Conservation (phyloP, 2,113 vertebrate species). For the Peucedramus taeniatus region DNA sequence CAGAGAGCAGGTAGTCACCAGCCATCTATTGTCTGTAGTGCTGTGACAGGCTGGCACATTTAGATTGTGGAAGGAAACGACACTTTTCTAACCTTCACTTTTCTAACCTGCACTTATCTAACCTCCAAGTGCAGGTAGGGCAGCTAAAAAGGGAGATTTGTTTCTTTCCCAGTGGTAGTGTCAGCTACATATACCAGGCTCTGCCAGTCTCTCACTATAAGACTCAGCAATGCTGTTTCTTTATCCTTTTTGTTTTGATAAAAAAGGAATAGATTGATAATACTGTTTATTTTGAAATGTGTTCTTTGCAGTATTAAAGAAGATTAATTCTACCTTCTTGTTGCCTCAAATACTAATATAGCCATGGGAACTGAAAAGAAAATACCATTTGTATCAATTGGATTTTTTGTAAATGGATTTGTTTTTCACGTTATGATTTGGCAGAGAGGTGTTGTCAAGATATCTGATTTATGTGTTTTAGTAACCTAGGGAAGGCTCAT, state of each 20-base stretch:
- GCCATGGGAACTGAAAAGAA: constrained; percentile 8
- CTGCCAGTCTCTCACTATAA: neutral
- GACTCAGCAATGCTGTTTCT: neutral
- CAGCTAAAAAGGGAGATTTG: neutral
- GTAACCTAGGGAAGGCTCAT: constrained; percentile 30
- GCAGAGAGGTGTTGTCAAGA: constrained; percentile 19
- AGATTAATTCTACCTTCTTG: constrained; percentile 24
- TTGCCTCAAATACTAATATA: constrained; percentile 22
- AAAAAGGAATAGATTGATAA: neutral
- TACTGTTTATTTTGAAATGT: neutral
- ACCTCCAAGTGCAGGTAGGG: neutral
- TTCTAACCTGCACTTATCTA: neutral
- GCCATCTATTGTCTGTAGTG: neutral
- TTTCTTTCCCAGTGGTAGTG: neutral
- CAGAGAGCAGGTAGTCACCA: neutral
- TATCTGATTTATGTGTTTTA: constrained; percentile 33
- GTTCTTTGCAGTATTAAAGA: constrained; percentile 1
- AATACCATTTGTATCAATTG: constrained; percentile 18
- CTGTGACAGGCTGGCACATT: neutral
- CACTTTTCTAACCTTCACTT: neutral
- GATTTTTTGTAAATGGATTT: constrained; percentile 19
- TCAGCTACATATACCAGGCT: neutral
- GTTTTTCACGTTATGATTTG: constrained; percentile 21
- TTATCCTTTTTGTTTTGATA: neutral
- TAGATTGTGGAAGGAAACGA: neutral